Percentiles rank a stretch among this genome's conserved stretches.
phyloP scores from a whole-genome alignment of 1,140 invertebrate genomes.

The Nomia melanderi region DNA sequence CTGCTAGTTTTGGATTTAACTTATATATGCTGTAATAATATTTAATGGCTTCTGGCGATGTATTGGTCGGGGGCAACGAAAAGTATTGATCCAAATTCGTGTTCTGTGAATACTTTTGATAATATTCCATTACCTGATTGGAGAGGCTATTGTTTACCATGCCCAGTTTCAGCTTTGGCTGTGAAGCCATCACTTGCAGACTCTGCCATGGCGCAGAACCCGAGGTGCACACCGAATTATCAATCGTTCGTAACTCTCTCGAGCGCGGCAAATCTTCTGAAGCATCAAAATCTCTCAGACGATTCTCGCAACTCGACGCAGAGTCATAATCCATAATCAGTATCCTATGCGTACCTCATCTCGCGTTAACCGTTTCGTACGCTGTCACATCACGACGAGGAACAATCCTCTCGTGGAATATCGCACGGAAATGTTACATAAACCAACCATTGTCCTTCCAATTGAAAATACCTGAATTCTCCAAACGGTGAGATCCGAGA shows the following conservation, averaged over 20 bases:
- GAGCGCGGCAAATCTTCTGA: slow-evolving; percentile 35
- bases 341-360: slow-evolving; percentile 50
- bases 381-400: slow-evolving; percentile 27
- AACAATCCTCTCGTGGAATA: neutral
- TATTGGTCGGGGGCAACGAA: slow-evolving; percentile 67
- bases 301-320: slow-evolving; percentile 71
- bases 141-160: slow-evolving; percentile 67
- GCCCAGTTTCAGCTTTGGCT: slow-evolving; percentile 14
- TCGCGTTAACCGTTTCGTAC: slow-evolving; percentile 36
- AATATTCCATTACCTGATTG: slow-evolving; percentile 76
- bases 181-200: slow-evolving; percentile 34
- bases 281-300: slow-evolving; percentile 58
- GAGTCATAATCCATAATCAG: slow-evolving; percentile 76
- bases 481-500: neutral
- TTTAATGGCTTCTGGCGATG: slow-evolving; percentile 58
- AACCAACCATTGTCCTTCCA: neutral
- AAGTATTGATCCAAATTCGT: slow-evolving; percentile 76
- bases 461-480: neutral
- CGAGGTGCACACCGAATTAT: slow-evolving; percentile 13
- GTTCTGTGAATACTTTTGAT: slow-evolving; percentile 73
- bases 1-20: slow-evolving; percentile 57
- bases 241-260: slow-evolving; percentile 40
- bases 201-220: slow-evolving; percentile 52
- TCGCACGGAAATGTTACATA: neutral
- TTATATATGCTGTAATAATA: slow-evolving; percentile 71